phyloP scores from a whole-genome alignment of 1,140 invertebrate species.

The Cydia strobilella region DNA sequence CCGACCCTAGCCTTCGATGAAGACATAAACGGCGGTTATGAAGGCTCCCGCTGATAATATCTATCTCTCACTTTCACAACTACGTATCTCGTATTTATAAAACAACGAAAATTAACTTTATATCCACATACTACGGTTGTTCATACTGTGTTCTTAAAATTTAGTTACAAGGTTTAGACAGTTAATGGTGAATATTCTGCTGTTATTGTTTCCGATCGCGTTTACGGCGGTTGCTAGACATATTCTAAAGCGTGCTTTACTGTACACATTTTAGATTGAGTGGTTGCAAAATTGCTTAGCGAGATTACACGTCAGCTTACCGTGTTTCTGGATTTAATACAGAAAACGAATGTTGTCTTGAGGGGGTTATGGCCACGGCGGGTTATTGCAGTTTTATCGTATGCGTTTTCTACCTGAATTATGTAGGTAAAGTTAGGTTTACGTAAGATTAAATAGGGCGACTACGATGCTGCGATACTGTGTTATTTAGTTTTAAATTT shows the following conservation, averaged over 20 bases:
- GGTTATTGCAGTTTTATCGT: not conserved
- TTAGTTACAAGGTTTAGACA: not conserved
- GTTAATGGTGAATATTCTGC: slow-evolving; percentile 9
- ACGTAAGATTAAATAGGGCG: no score
- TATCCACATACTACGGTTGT: not conserved
- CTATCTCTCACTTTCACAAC: not conserved
- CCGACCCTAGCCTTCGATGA: slow-evolving; percentile 41
- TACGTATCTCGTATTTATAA: not conserved
- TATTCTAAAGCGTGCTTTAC: slow-evolving; percentile 17
- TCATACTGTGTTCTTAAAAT: not conserved
- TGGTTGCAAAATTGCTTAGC: slow-evolving; percentile 21
- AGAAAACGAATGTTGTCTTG: not conserved
- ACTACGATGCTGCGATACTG: no score
- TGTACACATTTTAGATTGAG: slow-evolving; percentile 28
- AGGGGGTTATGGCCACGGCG: not conserved
- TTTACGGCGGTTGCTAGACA: slow-evolving; percentile 14
- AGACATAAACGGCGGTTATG: slow-evolving; percentile 47
- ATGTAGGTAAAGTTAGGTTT: no score
- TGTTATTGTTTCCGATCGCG: slow-evolving; percentile 46
- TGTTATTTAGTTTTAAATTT: no score
- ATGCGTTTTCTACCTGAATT: not conserved
- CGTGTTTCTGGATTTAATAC: slow-evolving; percentile 8
- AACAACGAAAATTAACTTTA: not conserved
- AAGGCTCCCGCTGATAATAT: slow-evolving; percentile 45
- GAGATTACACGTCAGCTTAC: slow-evolving; percentile 17